Base-by-base conservation (phyloP, 1,140 invertebrate genomes). In the Trichogramma pretiosum region DNA sequence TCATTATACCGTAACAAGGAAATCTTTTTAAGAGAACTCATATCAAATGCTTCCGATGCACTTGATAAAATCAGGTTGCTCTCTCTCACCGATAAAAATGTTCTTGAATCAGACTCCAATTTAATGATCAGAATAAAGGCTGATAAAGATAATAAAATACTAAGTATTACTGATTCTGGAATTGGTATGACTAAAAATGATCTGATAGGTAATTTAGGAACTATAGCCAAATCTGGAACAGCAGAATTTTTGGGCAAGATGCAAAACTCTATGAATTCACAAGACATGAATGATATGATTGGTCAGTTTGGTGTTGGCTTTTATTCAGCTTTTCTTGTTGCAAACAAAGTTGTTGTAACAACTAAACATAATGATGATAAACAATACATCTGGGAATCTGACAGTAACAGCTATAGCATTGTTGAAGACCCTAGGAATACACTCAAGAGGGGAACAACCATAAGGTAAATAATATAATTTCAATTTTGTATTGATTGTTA, bases 141-240 rank as follows among this genome's bases (percentile, higher is more conserved):
- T 1, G 95, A 99, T 62, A 93, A 94, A 64, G 94, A 97, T n/a
- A 86, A 86, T 53, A 87, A 92, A 56, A 79, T 93, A 44, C 70
- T 99, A 13, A 91, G 93, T 64, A 93, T 99, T 56, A 95, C 83
- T 37, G 97, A 99, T 71, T 89, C 93, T 19, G 97, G 97, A 62
- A 85, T 99, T 56, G 97, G 94, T 53, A 99, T 99, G 96, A 98
- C 94, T 0, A 89, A 91, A 62, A 72, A 83, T 48, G 96, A 99
- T 65, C 73, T 99, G 4, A 80, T 98, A 22, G 93, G 89, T 52
- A 99, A 99, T 74, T 76, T 99, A 32, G 97, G 97, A 54, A 99
- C 97, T 16, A 99, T 99, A 56, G 97, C 97, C 14, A 99, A 98
- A 67, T 99, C 97, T 10, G 96, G 97, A 48, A 99, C 97, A 0